These are phyloP conservation scores for Heteromormyrus szaboi DNA, from an alignment of 2,797 vertebrate genomes.

Conservation along the genomic window DNA sequence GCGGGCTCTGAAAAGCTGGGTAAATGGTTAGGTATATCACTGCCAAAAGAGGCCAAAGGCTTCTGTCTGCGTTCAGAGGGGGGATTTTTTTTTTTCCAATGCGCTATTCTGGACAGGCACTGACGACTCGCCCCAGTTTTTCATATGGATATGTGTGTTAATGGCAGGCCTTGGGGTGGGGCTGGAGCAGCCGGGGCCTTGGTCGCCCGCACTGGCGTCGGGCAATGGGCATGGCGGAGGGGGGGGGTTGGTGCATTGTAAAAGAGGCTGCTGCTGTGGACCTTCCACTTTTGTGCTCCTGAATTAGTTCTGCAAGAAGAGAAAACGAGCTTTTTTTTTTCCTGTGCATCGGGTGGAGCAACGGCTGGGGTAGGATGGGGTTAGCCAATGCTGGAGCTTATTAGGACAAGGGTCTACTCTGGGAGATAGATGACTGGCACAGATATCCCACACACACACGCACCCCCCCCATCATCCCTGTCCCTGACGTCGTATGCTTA, in stretches of 20 bases:
- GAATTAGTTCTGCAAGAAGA: slow-evolving; percentile 99
- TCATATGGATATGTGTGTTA: slow-evolving; percentile 99
- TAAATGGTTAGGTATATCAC: slow-evolving; percentile 99
- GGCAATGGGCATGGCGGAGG: slow-evolving; percentile 42
- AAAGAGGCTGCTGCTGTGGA: slow-evolving; percentile 93
- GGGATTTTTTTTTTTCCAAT: slow-evolving; percentile 66
- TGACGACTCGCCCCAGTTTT: slow-evolving; percentile 97
- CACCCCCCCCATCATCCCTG: slow-evolving; percentile 34
- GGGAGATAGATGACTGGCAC: slow-evolving; percentile 98
- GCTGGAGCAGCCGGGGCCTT: slow-evolving; percentile 88
- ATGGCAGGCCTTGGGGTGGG: slow-evolving; percentile 96
- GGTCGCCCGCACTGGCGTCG: slow-evolving; percentile 66
- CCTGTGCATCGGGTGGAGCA: slow-evolving; percentile 96
- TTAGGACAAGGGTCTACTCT: slow-evolving; percentile 99
- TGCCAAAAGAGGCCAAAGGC: slow-evolving; percentile 92
- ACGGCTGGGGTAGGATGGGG: slow-evolving; percentile 49
- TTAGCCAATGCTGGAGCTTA: slow-evolving; percentile 73
- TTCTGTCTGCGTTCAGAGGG: slow-evolving; percentile 94
- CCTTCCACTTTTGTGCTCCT: slow-evolving; percentile 97
- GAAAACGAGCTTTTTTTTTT: slow-evolving; percentile 98
- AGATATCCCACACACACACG: slow-evolving; percentile 58
- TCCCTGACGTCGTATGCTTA: slow-evolving; percentile 72
- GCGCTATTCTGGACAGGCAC: slow-evolving; percentile 98
- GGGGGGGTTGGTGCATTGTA: slow-evolving; percentile 99
- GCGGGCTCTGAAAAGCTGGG: slow-evolving; percentile 83